Evolutionary conservation across 2,888 invertebrate species (phyloP), one percentile per base, ranked within the genome.

Genomic region (Hecatera dysodea): DNA sequence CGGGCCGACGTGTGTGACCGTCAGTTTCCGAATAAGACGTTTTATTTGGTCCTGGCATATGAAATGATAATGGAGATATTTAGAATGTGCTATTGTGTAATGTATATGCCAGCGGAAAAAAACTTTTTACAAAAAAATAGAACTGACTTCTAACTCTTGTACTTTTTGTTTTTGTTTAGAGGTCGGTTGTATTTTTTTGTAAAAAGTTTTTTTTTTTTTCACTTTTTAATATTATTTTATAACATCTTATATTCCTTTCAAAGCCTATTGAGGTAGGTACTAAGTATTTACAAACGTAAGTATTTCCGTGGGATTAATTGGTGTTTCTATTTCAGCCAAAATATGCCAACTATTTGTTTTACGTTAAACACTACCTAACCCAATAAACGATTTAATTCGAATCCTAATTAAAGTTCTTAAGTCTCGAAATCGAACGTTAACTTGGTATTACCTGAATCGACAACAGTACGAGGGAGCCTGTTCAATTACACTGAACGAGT

Each of bases 401-500:
- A 15, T 46, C 15, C 46, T 44, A 50, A 57, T 39, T 66, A 39
- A 33, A 55, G 29, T 24, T 7, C 15, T 46, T 24, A 8, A 12
- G 24, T 27, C 46, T 22, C 33, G 5, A 61, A 62, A 52, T 27
- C 22, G 22, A 59, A 59, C 55, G 24, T 67, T 27, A 55, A 77
- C 46, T 11, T 67, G 12, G 15, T 42, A 52, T 60, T 72, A 55
- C 50, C 50, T 60, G 24, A 19, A 56, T 64, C 60, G 67, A 42
- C 42, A 67, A 72, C 27, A 53, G 22, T 76, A 5, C 44, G 4
- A 63, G 22, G 33, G n/a, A 39, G 8, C 6, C 61, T 33, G 72
- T 67, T 60, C 66, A 76, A 72, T 77, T 72, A 77, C 59, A 55
- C n/a, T 1, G 12, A 77, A 44, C 22, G 22, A 61, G 60, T 56